These are phyloP conservation scores for Poicephalus gulielmi DNA, from an alignment of 2,113 vertebrate genomes.

Conservation along the genomic window DNA sequence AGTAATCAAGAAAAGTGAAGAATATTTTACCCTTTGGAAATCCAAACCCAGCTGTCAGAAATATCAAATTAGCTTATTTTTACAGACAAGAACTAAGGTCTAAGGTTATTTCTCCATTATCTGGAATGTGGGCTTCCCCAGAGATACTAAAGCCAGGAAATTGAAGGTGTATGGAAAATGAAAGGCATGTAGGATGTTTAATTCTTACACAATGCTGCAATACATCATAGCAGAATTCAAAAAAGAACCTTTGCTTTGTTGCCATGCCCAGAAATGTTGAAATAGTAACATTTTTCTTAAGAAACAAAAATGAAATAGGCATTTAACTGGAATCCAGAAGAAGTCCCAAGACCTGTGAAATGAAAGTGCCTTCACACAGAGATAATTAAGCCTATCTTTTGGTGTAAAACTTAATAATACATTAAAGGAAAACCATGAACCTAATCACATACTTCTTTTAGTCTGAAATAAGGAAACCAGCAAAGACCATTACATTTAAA, in stretches of 20 bases:
- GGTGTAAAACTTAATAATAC: not conserved
- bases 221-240: not conserved
- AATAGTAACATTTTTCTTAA: not conserved
- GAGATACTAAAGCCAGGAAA: not conserved
- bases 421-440: not conserved
- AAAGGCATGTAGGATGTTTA: not conserved
- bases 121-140: not conserved
- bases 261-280: not conserved
- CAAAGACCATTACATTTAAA: not conserved
- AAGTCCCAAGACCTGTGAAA: not conserved
- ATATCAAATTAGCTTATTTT: not conserved
- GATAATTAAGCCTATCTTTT: not conserved
- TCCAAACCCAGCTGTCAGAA: not conserved
- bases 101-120: not conserved
- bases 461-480: constrained; percentile 7
- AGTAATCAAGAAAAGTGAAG: not conserved
- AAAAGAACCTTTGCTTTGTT: not conserved
- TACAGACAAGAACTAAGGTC: not conserved
- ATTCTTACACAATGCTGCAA: not conserved
- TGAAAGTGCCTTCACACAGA: not conserved
- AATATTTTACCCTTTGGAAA: not conserved
- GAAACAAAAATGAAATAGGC: not conserved
- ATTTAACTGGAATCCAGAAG: not conserved
- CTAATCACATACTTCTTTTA: not conserved
- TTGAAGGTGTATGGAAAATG: not conserved